Base-by-base conservation (phyloP, 2,888 invertebrate genomes). In the Callyntrura guangdongensis region DNA sequence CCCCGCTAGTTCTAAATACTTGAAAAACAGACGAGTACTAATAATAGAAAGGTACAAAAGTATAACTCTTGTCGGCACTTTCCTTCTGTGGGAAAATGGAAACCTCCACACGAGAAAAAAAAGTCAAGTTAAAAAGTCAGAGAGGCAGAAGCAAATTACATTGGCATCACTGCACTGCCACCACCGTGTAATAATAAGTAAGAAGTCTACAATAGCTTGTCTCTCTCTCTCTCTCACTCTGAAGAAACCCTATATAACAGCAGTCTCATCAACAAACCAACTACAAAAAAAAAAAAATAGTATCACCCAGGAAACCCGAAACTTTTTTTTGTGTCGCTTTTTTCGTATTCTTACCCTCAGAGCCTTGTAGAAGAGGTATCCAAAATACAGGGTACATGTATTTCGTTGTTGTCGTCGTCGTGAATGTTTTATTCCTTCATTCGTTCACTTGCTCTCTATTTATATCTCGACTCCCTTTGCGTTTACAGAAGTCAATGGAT, bases 141-240 rank as follows among this genome's bases (percentile, higher is more conserved):
- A 27, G 36, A 69, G 11, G 74, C n/a, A 49, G 9, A 74, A 74
- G 49, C 47, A 74, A 49, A 74, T 74, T 74, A 22, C 22, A 49
- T 22, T 77, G 77, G n/a, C 77, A 53, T 17, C 25, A 27, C 17
- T 25, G 77, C 49, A 12, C n/a, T n/a, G n/a, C 14, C 2, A 2
- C 2, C 36, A 36, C 12, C 36, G 3, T 36, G 69, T 69, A 69
- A 12, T 14, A 69, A 69, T 36, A 36, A 69, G 4, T 9, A n/a
- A 11, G 64, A 25, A 64, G 8, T 5, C 64, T 64, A 14, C 3
- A 36, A 6, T 36, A 36, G 36, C 36, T 36, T 36, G 36, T 36
- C 36, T 36, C 36, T 6, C 36, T 36, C 36, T 36, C 36, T 4
- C 36, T 36, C n/a, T n/a, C n/a, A n/a, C n/a, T n/a, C n/a, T 36